These are phyloP conservation scores for Acanthosepion lycidas DNA, from an alignment of 2,888 invertebrate genomes.

Conservation along the genomic window DNA sequence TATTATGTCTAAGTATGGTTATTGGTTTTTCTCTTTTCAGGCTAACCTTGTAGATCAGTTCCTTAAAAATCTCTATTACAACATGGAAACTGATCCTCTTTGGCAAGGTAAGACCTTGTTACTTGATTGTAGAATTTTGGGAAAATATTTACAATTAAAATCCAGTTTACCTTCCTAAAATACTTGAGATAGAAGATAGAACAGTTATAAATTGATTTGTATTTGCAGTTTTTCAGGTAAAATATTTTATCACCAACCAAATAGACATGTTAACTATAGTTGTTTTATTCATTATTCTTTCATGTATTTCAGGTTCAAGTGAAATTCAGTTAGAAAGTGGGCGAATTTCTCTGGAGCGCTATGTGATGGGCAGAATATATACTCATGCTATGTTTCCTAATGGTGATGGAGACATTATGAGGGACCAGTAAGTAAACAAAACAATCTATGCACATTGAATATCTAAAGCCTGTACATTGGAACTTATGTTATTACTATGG, in stretches of 20 bases:
- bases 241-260: no score
- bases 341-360: slow-evolving; percentile 88
- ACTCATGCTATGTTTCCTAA: slow-evolving; percentile 95
- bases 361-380: slow-evolving; percentile 93
- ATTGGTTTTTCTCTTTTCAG: slow-evolving; percentile 59
- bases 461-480: no score
- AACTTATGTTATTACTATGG: no score
- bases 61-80: slow-evolving; percentile 77
- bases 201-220: no score
- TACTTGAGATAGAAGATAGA: neutral
- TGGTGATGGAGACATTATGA: slow-evolving; percentile 92
- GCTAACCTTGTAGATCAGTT: slow-evolving; percentile 89
- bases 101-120: slow-evolving; percentile 72
- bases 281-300: neutral
- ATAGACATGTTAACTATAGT: neutral
- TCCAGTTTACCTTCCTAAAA: neutral
- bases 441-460: no score
- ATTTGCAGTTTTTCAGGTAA: no score
- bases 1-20: no score
- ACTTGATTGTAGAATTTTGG: neutral
- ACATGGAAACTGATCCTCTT: slow-evolving; percentile 73
- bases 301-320: slow-evolving; percentile 79
- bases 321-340: slow-evolving; percentile 84
- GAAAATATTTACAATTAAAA: neutral
- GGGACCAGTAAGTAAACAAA: slow-evolving; percentile 79